A percentile compares a stretch with the other conserved stretches of the same genome.
Conservation (phyloP, 1,140 invertebrate genomes). For the Papilio polytes region DNA sequence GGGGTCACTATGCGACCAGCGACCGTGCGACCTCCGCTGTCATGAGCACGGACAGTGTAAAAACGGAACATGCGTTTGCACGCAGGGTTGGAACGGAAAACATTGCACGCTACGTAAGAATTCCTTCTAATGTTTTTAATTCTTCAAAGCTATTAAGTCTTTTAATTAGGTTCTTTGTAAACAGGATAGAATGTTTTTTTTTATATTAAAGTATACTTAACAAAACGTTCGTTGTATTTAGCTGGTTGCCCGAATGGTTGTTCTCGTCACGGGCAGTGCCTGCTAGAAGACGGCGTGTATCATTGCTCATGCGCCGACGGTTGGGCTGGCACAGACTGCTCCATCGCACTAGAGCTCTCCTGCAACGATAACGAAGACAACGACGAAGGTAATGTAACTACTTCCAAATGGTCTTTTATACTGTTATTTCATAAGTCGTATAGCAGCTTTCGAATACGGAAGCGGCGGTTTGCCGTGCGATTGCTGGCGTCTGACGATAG, state of each 20-base stretch:
- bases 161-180: not conserved
- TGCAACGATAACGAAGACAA: constrained; percentile 98
- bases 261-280: constrained; percentile 95
- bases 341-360: constrained; percentile 94
- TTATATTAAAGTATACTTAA: not conserved
- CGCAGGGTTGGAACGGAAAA: constrained; percentile 98
- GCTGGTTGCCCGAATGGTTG: constrained; percentile 98
- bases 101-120: constrained; percentile 97
- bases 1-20: constrained; percentile 94
- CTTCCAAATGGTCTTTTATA: constrained; percentile 8
- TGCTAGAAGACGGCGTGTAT: constrained; percentile 93
- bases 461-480: constrained; percentile 20
- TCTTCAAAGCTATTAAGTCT: not conserved
- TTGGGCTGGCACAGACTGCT: constrained; percentile 97
- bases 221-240: constrained; percentile 70
- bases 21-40: constrained; percentile 95
- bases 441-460: constrained; percentile 25
- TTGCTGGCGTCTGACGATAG: constrained; percentile 58
- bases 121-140: constrained; percentile 35
- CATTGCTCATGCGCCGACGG: constrained; percentile 95
- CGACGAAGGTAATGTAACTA: constrained; percentile 91
- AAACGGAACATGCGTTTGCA: constrained; percentile 98
- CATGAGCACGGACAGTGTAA: constrained; percentile 98
- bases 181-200: not conserved
- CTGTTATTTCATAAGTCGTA: constrained; percentile 21